Base-by-base conservation (phyloP, 2,113 vertebrate species). In the Pachypanchax playfairii region DNA sequence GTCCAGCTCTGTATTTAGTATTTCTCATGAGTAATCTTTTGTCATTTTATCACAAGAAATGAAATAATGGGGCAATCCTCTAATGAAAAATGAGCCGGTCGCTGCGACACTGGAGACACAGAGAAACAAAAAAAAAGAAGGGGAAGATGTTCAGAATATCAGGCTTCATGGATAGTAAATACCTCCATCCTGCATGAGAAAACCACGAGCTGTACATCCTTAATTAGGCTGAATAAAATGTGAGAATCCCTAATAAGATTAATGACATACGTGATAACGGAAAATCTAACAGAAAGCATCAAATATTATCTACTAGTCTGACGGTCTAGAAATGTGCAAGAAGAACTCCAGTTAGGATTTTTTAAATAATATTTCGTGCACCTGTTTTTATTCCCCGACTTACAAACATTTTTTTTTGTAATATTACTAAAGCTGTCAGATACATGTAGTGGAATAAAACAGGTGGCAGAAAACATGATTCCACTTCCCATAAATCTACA, bases 21-120 rank as follows among this genome's bases (percentile, higher is more conserved):
- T 88, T 89, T 87, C 85, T 87, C 76, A 55, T 87, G 87, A 90
- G 86, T 88, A 90, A 90, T 90, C 85, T 87, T 86, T 87, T 90
- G 87, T 89, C 89, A 86, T 88, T 89, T 87, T 90, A 90, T 90
- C 86, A 89, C 87, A 82, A 83, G 82, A 81, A 87, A 84, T 88
- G 76, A 88, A 87, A 89, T 88, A 89, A 88, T 89, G 84, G 85
- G 79, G 73, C 77, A 81, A 87, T 82, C 77, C 70, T 85, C 80
- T 90, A 87, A 87, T 89, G 86, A 90, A 86, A 89, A 88, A 90
- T 78, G 86, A 87, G 75, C 74, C 73, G 3, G 52, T 44, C 66
- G 59, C 77, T 20, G 67, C 64, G 2, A 77, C 72, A 69, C 73
- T 65, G 66, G 49, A 77, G 74, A 79, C 77, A 80, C 65, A 59